A percentile compares a stretch with the other conserved stretches of the same genome.
phyloP scores from a whole-genome alignment of 2,888 invertebrate species.

The Pseudococcus viburni region DNA sequence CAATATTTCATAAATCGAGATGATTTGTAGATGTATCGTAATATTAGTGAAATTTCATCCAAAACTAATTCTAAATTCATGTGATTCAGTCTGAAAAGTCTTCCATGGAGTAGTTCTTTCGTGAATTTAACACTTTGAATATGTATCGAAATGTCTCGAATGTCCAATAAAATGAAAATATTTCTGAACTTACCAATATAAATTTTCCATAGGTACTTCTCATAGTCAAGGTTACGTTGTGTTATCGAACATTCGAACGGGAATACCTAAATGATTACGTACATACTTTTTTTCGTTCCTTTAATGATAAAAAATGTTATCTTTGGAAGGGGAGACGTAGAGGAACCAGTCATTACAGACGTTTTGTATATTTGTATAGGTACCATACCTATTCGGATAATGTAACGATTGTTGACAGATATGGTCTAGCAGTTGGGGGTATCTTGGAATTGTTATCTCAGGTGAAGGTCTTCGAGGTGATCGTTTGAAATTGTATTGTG shows the following conservation, averaged over 20 bases:
- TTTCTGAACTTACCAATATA: neutral
- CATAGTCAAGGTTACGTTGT: neutral
- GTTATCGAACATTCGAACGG: neutral
- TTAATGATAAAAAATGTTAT: neutral
- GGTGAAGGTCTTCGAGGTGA: neutral
- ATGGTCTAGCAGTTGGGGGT: constrained; percentile 1
- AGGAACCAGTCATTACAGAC: neutral
- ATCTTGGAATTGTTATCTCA: neutral
- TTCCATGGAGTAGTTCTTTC: neutral
- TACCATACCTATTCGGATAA: neutral
- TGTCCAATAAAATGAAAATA: neutral
- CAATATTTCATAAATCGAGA: no score
- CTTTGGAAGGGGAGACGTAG: no score
- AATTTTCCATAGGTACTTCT: neutral
- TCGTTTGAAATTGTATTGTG: neutral
- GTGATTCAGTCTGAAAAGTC: neutral
- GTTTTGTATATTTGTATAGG: neutral
- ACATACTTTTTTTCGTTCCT: neutral
- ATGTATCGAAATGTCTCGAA: neutral
- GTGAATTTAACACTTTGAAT: neutral
- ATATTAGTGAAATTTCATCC: neutral
- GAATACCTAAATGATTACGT: constrained; percentile 5
- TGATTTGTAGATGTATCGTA: no score
- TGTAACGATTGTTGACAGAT: neutral
- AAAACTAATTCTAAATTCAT: neutral